Base-by-base conservation (phyloP, 2,888 invertebrate genomes). In the Drosophila atroscutellata region DNA sequence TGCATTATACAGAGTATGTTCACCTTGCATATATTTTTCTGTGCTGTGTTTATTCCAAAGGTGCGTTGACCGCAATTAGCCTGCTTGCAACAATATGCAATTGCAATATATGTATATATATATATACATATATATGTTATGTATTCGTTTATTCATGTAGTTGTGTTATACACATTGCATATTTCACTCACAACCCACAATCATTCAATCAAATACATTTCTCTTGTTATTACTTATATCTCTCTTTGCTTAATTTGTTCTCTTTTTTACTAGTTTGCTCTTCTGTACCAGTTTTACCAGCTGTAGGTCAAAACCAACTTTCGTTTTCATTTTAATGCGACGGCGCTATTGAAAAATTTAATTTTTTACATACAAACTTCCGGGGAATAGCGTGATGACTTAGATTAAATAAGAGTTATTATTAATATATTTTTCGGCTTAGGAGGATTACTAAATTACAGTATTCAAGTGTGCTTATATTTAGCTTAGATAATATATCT, bases 241-340 rank as follows among this genome's bases (percentile, higher is more conserved):
- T 50, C 54, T 75, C 37, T 32, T 45, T 30, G 42, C 18, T 39
- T 20, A 20, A 11, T 6, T 5, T n/a, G 8, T 58, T 26, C 70
- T 75, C 70, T 75, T 50, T 59, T 50, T 54, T 11, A 28, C 45
- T 59, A 39, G 45, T 61, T 28, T 37, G 42, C 74, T 87, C 86
- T 84, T 72, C 9, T 70, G 71, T 72, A 50, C 57, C 52, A 82
- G 63, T 72, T 75, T 68, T 8, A 45, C 2, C 66, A 72, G 70
- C 59, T 89, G 71, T 77, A 65, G 74, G 81, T 80, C 83, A 86
- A 61, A 72, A 68, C 54, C 69, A 68, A 82, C 85, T 85, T 79
- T 85, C 85, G 82, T 61, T 89, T 89, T 85, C 83, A 72, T 61
- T 85, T 79, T 52, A 72, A 54, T 79, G 70, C 79, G 69, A 15